phyloP scores from a whole-genome alignment of 2,797 vertebrate species.

The Brachyalestes nurse region DNA sequence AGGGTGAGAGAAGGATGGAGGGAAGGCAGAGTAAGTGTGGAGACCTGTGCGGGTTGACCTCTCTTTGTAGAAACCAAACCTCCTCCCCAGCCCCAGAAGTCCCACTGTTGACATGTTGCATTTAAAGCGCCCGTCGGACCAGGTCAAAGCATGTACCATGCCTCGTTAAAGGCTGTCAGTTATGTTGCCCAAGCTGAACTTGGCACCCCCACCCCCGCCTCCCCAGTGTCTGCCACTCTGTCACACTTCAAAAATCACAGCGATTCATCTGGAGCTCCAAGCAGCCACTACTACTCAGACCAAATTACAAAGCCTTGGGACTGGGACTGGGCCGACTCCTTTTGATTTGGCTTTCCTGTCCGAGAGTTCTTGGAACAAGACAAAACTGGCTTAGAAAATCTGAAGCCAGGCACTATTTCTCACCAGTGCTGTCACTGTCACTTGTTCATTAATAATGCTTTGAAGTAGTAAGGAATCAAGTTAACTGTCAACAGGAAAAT shows the following conservation, averaged over 20 bases:
- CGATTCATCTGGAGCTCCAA: background rate
- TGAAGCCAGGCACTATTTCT: background rate
- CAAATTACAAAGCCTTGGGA: conserved; percentile 8
- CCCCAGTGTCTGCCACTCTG: background rate
- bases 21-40: background rate
- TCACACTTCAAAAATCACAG: conserved; percentile 36
- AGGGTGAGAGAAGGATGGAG: background rate
- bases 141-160: background rate
- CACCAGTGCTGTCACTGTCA: background rate
- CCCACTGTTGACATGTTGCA: background rate
- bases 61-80: conserved; percentile 1
- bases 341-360: conserved; percentile 21
- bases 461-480: conserved; percentile 2
- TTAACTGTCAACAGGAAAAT: background rate
- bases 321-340: background rate
- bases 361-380: background rate
- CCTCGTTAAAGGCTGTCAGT: conserved; percentile 31
- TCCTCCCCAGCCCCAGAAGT: background rate
- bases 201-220: background rate
- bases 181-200: background rate
- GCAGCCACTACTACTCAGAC: conserved; percentile 4
- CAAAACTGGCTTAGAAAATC: background rate
- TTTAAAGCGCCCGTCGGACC: conserved; percentile 9
- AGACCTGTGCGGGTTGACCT: background rate
- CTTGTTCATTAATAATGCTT: background rate